These are phyloP conservation scores for Rachycentron canadum DNA, from an alignment of 2,797 vertebrate genomes.

Conservation along the genomic window DNA sequence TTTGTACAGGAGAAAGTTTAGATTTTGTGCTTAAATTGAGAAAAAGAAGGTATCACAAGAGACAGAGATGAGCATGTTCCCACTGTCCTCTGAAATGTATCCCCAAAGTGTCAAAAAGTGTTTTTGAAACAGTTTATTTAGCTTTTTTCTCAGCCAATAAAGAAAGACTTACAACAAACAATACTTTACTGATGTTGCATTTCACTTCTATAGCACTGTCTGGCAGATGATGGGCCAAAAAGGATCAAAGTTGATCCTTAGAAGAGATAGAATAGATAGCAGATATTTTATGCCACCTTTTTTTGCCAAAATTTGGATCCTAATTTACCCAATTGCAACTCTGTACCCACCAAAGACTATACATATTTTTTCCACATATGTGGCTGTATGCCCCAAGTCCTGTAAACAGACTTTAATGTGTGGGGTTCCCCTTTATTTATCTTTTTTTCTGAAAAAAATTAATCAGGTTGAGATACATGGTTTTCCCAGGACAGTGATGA, in stretches of 20 bases:
- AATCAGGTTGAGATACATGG: not conserved
- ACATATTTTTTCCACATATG: not conserved
- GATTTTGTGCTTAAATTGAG: conserved; percentile 23
- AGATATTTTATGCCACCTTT: no score
- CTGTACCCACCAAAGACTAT: not conserved
- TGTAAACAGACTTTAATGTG: no score
- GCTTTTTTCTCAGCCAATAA: not conserved
- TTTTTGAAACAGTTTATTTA: not conserved
- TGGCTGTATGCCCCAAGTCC: no score
- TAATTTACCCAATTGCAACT: not conserved
- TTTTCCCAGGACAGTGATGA: not conserved
- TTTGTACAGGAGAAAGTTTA: conserved; percentile 32
- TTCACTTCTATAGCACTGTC: not conserved
- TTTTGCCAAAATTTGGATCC: not conserved
- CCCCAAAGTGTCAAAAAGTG: not conserved
- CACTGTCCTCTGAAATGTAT: not conserved
- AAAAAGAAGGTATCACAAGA: conserved; percentile 26
- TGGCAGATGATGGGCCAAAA: not conserved
- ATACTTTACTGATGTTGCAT: not conserved
- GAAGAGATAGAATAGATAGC: no score
- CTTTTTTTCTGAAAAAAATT: not conserved
- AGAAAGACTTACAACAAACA: not conserved
- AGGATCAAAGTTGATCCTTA: not conserved
- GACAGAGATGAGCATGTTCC: not conserved
- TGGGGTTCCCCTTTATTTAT: no score